Percentiles rank a stretch among this genome's conserved stretches.
These are phyloP conservation scores for Cerceris rybyensis DNA, from an alignment of 2,888 invertebrate genomes.

Conservation along the genomic window DNA sequence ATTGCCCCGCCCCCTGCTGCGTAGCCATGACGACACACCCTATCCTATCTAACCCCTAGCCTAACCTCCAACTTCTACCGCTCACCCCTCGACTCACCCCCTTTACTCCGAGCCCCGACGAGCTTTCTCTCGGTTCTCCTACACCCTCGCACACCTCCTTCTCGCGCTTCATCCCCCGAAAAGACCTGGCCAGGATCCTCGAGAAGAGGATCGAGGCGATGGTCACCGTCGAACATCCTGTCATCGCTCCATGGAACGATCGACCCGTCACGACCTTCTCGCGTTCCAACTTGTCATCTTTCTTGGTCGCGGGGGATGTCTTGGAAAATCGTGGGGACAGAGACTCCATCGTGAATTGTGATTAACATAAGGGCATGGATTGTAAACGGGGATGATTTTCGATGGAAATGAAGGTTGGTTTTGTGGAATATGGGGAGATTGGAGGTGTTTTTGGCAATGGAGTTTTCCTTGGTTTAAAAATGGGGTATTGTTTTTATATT, in stretches of 20 bases:
- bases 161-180: conserved; percentile 24
- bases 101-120: conserved; percentile 24
- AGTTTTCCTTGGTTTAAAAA: no score
- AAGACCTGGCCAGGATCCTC: conserved; percentile 40
- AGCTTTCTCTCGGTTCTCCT: conserved; percentile 36
- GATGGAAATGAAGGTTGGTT: no score
- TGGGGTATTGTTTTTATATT: no score
- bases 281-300: conserved; percentile 44
- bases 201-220: conserved; percentile 41
- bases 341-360: conserved; percentile 14
- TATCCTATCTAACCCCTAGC: conserved; percentile 78
- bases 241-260: conserved; percentile 54
- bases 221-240: conserved; percentile 55
- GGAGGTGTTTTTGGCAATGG: no score
- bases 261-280: conserved; percentile 61
- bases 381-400: no score
- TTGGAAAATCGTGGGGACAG: background rate
- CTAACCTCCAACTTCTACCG: conserved; percentile 76
- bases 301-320: conserved; percentile 28
- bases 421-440: no score
- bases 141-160: conserved; percentile 14
- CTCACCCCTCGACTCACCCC: conserved; percentile 50
- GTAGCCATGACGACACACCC: conserved; percentile 84
- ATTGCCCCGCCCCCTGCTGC: conserved; percentile 86
- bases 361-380: background rate